Conservation (phyloP, 2,888 invertebrate genomes). For the Glyphotaelius pellucidus region DNA sequence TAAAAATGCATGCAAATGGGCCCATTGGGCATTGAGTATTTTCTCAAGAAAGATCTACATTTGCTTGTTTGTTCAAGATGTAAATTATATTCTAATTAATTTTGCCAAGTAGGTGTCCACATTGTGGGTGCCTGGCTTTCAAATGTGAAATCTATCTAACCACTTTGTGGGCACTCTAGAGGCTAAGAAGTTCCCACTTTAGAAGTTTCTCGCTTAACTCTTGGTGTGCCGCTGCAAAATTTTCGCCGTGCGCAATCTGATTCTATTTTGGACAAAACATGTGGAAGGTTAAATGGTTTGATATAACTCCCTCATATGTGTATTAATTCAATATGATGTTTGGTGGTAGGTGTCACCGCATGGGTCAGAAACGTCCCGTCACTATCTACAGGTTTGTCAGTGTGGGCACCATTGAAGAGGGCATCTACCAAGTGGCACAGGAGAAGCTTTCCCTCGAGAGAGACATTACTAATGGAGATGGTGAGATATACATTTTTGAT, state of each 20-base stretch:
- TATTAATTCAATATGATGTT: background rate
- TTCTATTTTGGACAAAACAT: no score
- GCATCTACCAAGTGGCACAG: constrained; percentile 92
- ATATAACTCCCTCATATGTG: background rate
- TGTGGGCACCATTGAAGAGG: constrained; percentile 94
- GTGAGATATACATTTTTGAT: constrained; percentile 69
- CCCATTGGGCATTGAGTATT: background rate
- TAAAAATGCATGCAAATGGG: background rate
- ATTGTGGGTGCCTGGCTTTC: no score
- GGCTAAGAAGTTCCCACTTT: no score
- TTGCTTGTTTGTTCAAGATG: background rate
- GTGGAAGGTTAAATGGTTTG: background rate
- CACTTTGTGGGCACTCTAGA: no score
- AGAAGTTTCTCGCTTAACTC: no score
- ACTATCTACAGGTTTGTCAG: constrained; percentile 90
- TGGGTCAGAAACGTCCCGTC: constrained; percentile 90
- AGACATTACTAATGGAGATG: constrained; percentile 85
- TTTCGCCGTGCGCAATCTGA: no score
- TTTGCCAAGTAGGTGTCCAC: no score
- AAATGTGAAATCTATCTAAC: no score
- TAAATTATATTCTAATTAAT: no score
- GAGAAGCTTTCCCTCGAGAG: constrained; percentile 94
- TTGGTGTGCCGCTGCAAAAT: no score
- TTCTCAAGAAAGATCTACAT: background rate
- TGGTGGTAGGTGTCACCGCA: constrained; percentile 81